Evolutionary conservation across 2,888 invertebrate species (phyloP).

Genomic region (Epistrophe grossulariae): DNA sequence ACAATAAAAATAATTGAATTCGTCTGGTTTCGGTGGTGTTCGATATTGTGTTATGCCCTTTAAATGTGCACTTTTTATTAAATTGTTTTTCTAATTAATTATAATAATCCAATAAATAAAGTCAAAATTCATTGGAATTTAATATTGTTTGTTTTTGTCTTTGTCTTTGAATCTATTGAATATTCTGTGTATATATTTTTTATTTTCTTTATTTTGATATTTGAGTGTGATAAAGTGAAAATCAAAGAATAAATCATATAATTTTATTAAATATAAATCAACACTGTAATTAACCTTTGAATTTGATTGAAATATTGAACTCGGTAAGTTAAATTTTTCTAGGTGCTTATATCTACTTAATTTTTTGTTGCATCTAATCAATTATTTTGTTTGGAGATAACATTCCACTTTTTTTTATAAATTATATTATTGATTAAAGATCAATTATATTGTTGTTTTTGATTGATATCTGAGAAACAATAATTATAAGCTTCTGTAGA

Average conservation of each 20-base stretch:
- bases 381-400: conserved; percentile 7
- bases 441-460: neutral
- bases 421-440: neutral
- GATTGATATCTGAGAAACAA: neutral
- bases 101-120: neutral
- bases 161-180: neutral
- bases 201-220: neutral
- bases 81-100: too few relatives aligned
- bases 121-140: neutral
- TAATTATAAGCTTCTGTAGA: neutral
- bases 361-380: neutral
- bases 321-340: neutral
- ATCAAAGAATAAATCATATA: neutral
- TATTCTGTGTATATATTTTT: neutral
- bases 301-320: neutral
- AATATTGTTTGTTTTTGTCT: neutral
- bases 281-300: neutral
- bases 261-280: neutral
- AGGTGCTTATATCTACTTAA: too few relatives aligned
- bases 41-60: neutral
- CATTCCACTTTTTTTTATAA: neutral
- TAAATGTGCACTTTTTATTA: neutral
- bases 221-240: neutral
- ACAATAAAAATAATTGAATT: neutral
- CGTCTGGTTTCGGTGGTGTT: neutral